Base-by-base conservation (phyloP, 2,113 vertebrate genomes). In the Neolamprologus caudopunctatus region DNA sequence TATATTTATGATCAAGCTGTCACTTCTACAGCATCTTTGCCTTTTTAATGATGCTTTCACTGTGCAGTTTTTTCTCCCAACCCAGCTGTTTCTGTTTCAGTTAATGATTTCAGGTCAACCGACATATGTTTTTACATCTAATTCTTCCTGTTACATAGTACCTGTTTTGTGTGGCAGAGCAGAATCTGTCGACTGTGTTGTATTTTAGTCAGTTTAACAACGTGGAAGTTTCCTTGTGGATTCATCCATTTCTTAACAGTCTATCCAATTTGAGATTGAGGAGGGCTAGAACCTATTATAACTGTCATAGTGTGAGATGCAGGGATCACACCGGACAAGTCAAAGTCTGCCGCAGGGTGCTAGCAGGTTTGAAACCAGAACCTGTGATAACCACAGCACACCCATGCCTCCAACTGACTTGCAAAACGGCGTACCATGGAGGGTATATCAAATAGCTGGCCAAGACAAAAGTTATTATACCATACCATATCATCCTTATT, bases 401-500 rank as follows among this genome's bases (percentile, higher is more conserved):
- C 37, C 37, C 12, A 16, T 73, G 68, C 9, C 21, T 45, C 40
- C 68, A 45, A 17, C 68, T 11, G 14, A 11, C 24, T 75, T 19
- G 14, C 42, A 75, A 75, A 75, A 45, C 1, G 6, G 4, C 14
- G 0, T 19, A 47, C 14, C 4, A 0, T 73, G 40, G 40, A 73
- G 40, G 40, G 14, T 47, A 17, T 47, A 75, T 61, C 28, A 28
- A 73, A 75, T 75, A 47, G 40, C 40, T 75, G 13, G 24, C 40
- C 14, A 75, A 28, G 21, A 75, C 21, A 75, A 47, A 26, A 17
- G 68, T 73, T 73, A 35, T 11, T 63, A 35, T 55, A 26, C 54
- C 58, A 63, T 63, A 63, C 28, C 58, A 33, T 63, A 35, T 4
- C 58, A 63, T 63, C 28, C 58, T 63, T 63, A 63, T 63, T 63